Evolutionary conservation across 1,140 invertebrate genomes (phyloP).

Genomic region (Dolichoris vasculosae): DNA sequence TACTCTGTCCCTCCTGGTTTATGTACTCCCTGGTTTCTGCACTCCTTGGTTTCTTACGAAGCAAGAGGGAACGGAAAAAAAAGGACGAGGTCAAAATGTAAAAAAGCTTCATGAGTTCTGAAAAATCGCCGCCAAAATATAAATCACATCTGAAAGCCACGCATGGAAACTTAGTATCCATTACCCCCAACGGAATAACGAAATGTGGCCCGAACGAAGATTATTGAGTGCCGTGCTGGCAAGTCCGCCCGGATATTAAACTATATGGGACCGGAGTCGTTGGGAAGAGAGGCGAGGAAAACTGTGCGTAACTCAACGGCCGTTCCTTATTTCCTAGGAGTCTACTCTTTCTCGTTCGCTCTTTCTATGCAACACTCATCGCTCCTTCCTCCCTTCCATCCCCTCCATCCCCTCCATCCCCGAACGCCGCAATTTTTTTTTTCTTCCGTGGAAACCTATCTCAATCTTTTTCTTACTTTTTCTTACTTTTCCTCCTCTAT

Average conservation of each 20-base stretch:
- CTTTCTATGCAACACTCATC: background rate
- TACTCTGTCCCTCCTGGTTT: background rate
- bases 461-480: slow-evolving; percentile 42
- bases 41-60: background rate
- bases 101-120: slow-evolving; percentile 39
- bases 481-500: background rate
- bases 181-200: slow-evolving; percentile 25
- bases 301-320: slow-evolving; percentile 7
- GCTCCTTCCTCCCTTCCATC: no score
- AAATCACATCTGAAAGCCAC: slow-evolving; percentile 41
- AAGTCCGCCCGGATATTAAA: slow-evolving; percentile 48
- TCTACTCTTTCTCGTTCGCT: slow-evolving; percentile 26
- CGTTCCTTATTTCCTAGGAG: slow-evolving; percentile 17
- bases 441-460: slow-evolving; percentile 30
- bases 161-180: slow-evolving; percentile 45
- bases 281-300: background rate
- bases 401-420: background rate
- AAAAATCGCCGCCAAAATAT: slow-evolving; percentile 47
- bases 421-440: no score
- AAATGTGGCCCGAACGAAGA: slow-evolving; percentile 23
- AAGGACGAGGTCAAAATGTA: slow-evolving; percentile 20
- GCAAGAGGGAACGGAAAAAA: background rate
- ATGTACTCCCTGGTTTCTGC: background rate
- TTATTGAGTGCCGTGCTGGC: slow-evolving; percentile 39
- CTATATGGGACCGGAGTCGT: slow-evolving; percentile 3